A percentile compares a stretch with the other conserved stretches of the same genome.
phyloP scores from a whole-genome alignment of 2,888 invertebrate species.

The Orchesella flavescens region DNA sequence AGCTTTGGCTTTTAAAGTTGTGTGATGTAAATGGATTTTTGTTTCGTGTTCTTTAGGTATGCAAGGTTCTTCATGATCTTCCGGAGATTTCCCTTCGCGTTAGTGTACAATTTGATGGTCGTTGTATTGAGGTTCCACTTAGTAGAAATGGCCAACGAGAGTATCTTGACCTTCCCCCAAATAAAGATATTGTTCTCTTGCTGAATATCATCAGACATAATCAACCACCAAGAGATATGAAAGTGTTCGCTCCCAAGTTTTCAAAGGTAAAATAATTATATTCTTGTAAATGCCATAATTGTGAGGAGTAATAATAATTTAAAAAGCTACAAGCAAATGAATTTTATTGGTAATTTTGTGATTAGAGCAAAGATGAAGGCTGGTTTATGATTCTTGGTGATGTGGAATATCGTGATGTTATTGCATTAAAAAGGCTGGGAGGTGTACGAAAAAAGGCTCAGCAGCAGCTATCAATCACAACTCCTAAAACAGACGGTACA shows the following conservation, averaged over 20 bases:
- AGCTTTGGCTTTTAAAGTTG: not conserved
- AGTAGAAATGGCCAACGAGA: conserved; percentile 38
- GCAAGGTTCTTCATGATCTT: conserved; percentile 73
- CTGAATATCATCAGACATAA: conserved; percentile 66
- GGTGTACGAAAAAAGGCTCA: conserved; percentile 74
- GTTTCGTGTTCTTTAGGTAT: conserved; percentile 72
- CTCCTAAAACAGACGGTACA: conserved; percentile 63
- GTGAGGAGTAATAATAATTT: not conserved
- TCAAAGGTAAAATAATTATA: conserved; percentile 78
- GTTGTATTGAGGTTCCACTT: conserved; percentile 54
- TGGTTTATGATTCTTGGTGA: conserved; percentile 94
- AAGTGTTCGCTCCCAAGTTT: conserved; percentile 88
- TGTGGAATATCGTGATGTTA: conserved; percentile 81
- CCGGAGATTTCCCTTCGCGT: conserved; percentile 73
- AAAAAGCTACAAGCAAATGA: not conserved
- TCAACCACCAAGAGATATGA: conserved; percentile 75
- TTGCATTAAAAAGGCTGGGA: conserved; percentile 86
- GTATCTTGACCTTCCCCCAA: conserved; percentile 68
- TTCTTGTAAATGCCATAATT: not conserved
- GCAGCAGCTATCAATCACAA: conserved; percentile 67
- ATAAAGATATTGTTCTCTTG: conserved; percentile 65
- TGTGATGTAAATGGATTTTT: not conserved
- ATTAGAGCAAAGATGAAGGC: conserved; percentile 86
- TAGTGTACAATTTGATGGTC: conserved; percentile 65
- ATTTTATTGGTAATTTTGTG: not conserved